Evolutionary conservation across 1,140 invertebrate genomes (phyloP), one percentile per base, ranked within the genome.

Genomic region (Calliphora vicina): DNA sequence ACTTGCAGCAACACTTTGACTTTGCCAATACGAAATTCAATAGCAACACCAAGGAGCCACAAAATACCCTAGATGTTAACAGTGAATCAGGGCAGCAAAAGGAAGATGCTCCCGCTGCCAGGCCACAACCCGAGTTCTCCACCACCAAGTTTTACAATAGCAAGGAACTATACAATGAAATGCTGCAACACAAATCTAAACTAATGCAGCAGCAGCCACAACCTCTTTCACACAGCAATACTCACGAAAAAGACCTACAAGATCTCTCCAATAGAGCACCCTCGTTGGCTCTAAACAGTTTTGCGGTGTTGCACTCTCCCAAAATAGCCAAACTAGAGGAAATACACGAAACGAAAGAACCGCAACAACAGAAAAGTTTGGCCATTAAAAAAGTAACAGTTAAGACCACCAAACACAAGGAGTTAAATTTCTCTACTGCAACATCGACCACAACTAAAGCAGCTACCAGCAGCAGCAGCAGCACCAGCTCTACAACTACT

Each of bases 91-190:
- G 26, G 25, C 26, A 29, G 12, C 23, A 42, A 78, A 43, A 25
- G 71, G 81, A 74, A 23, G 35, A 9, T 23, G 10, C n/a, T 15
- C 17, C 35, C 20, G 35, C 74, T 43, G n/a, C 35, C n/a, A 20
- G 74, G 12, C 74, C 84, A 29, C 88, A 90, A 84, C 89, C 89
- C 4, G 89, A 90, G 67, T 90, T 90, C 78, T 90, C 89, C 15
- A 90, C 89, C 76, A 90, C 89, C 42, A 90, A 90, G 85, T 90
- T 90, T 82, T 90, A 90, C 84, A 90, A 90, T 82, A 90, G 89
- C 86, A 89, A 89, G 83, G 89, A 90, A 84, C 83, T 90, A 81
- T 90, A 90, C 85, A 90, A 89, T 85, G 89, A 90, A 85, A 90
- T 90, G 89, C 84, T 90, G 84, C 84, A 85, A 82, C 87, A 89